Percentiles rank a stretch among this genome's conserved stretches.
phyloP scores from a whole-genome alignment of 2,113 vertebrate species.

The Alces alces region DNA sequence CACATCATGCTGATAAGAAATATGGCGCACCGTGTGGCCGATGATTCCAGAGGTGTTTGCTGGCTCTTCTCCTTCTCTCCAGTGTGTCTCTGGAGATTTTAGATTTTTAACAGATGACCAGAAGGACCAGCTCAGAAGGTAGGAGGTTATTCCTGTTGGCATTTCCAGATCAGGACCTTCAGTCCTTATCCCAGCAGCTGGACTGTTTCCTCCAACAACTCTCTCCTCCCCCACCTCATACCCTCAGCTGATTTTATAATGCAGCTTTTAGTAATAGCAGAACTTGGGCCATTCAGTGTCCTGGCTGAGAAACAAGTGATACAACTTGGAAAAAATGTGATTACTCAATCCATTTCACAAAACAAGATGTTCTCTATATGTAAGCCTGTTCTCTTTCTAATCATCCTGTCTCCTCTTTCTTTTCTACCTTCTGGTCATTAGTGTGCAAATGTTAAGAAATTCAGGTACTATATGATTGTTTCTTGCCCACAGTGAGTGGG shows the following conservation, averaged over 20 bases:
- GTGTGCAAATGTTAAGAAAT: slow-evolving; percentile 45
- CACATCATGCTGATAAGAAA: slow-evolving; percentile 17
- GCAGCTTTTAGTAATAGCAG: neutral
- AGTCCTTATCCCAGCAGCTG: neutral
- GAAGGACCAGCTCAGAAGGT: neutral
- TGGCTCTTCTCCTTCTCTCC: neutral
- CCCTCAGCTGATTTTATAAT: neutral
- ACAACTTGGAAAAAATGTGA: slow-evolving; percentile 62
- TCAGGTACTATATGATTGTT: slow-evolving; percentile 6
- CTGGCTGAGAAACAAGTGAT: slow-evolving; percentile 60
- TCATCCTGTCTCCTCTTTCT: neutral
- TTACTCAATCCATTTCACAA: slow-evolving; percentile 59
- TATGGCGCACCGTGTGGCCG: neutral
- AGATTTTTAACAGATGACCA: neutral
- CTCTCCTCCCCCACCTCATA: neutral
- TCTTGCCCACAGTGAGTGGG: slow-evolving; percentile 10
- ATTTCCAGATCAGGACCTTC: neutral
- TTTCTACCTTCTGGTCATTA: slow-evolving; percentile 22
- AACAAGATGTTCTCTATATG: slow-evolving; percentile 52
- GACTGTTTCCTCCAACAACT: neutral
- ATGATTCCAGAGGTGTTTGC: neutral
- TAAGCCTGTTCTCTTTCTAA: slow-evolving; percentile 27
- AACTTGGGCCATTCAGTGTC: neutral
- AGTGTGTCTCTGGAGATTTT: neutral
- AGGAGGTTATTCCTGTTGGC: neutral